Percentiles rank a stretch among this genome's conserved stretches.
phyloP scores from a whole-genome alignment of 2,888 invertebrate genomes.

The Lasioglossum marginatum region DNA sequence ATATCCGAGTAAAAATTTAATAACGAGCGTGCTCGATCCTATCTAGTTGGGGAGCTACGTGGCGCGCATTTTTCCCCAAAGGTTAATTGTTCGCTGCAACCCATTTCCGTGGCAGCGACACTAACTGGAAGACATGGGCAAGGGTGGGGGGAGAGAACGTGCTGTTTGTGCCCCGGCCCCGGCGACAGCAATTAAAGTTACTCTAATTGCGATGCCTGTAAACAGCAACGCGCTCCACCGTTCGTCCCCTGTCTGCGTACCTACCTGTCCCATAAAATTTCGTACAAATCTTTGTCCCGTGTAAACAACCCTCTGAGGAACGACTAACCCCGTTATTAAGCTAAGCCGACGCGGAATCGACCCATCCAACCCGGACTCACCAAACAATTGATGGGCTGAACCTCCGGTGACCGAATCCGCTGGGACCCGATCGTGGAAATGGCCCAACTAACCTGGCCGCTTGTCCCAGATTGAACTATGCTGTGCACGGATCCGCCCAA shows the following conservation, averaged over 20 bases:
- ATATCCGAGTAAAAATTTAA: conserved; percentile 28
- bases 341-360: neutral
- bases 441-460: neutral
- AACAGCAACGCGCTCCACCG: conserved; percentile 37
- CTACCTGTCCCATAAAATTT: conserved; percentile 1
- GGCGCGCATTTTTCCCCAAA: conserved; percentile 18
- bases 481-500: neutral
- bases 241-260: neutral
- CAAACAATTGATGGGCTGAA: conserved; percentile 2
- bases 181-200: conserved; percentile 56
- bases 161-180: conserved; percentile 15
- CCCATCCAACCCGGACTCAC: neutral
- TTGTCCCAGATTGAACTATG: neutral
- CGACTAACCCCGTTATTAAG: conserved; percentile 2
- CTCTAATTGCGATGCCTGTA: conserved; percentile 56
- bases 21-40: conserved; percentile 30
- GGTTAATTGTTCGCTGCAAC: conserved; percentile 40
- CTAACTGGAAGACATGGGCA: conserved; percentile 21
- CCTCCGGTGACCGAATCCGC: neutral
- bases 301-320: conserved; percentile 6
- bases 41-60: conserved; percentile 3
- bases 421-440: neutral
- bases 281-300: conserved; percentile 3
- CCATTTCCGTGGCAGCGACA: conserved; percentile 21
- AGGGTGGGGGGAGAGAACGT: neutral